These are phyloP conservation scores for Parapsyche elsis DNA, from an alignment of 1,140 invertebrate genomes.

Conservation along the genomic window DNA sequence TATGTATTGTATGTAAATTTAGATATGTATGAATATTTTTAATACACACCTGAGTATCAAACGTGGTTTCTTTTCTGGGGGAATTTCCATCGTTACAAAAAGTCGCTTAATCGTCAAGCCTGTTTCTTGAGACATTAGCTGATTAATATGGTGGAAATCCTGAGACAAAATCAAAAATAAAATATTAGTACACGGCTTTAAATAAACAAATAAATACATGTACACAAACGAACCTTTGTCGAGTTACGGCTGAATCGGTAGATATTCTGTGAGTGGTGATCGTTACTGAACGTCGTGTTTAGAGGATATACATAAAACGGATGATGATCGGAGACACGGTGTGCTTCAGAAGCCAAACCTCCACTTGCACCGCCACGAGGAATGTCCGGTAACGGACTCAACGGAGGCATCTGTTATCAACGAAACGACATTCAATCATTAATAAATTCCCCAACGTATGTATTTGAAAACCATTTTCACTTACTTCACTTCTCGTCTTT, in stretches of 20 bases:
- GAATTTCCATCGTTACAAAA: neutral
- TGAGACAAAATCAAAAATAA: slow-evolving; percentile 46
- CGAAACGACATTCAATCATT: neutral
- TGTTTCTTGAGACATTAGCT: slow-evolving; percentile 61
- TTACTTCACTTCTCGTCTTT: neutral
- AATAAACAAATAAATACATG: neutral
- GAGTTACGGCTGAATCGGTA: slow-evolving; percentile 92
- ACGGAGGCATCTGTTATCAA: neutral
- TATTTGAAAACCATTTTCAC: neutral
- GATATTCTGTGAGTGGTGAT: slow-evolving; percentile 69
- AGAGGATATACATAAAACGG: slow-evolving; percentile 78
- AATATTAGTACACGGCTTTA: neutral
- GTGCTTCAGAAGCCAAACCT: slow-evolving; percentile 66
- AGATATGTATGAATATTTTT: too few species aligned
- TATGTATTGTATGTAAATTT: too few species aligned
- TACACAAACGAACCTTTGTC: slow-evolving; percentile 76
- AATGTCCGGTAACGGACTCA: slow-evolving; percentile 61
- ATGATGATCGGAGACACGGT: slow-evolving; percentile 72
- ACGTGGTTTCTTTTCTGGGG: neutral
- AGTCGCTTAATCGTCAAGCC: neutral
- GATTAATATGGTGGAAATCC: slow-evolving; percentile 65
- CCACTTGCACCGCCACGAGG: neutral
- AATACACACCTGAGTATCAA: neutral
- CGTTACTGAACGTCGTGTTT: slow-evolving; percentile 64
- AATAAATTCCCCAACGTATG: neutral